A percentile compares a stretch with the other conserved stretches of the same genome.
phyloP scores from a whole-genome alignment of 2,888 invertebrate genomes.

The Cylloceria caligata region DNA sequence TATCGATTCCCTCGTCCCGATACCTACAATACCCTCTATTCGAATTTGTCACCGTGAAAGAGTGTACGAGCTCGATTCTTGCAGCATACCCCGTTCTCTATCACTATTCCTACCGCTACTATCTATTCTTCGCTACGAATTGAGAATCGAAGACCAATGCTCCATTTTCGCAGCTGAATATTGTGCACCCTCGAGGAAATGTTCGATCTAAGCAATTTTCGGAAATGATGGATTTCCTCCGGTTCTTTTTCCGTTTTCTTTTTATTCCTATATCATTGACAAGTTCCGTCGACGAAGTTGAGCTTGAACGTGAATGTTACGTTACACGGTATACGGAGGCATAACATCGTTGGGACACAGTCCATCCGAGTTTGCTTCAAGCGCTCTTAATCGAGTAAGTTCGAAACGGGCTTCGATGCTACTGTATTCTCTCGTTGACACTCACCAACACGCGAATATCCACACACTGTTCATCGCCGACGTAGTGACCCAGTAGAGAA shows the following conservation, averaged over 20 bases:
- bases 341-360: slow-evolving; percentile 10
- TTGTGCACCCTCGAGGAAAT: slow-evolving; percentile 57
- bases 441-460: slow-evolving; percentile 52
- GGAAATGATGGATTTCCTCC: slow-evolving; percentile 50
- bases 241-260: slow-evolving; percentile 23
- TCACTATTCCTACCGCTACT: slow-evolving; percentile 6
- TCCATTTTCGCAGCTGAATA: slow-evolving; percentile 57
- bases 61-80: slow-evolving; percentile 61
- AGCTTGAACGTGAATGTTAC: slow-evolving; percentile 21
- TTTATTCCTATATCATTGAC: slow-evolving; percentile 39
- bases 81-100: slow-evolving; percentile 52
- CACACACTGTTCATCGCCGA: slow-evolving; percentile 24
- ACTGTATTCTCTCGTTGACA: slow-evolving; percentile 47
- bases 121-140: slow-evolving; percentile 59
- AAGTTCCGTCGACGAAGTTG: slow-evolving; percentile 11
- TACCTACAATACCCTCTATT: slow-evolving; percentile 57
- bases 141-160: slow-evolving; percentile 48
- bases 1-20: slow-evolving; percentile 55
- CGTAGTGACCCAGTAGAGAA: slow-evolving; percentile 58
- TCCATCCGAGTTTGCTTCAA: slow-evolving; percentile 71
- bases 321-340: slow-evolving; percentile 6
- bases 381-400: slow-evolving; percentile 78
- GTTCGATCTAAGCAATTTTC: slow-evolving; percentile 32
- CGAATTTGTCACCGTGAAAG: slow-evolving; percentile 68
- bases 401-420: slow-evolving; percentile 54